phyloP scores from a whole-genome alignment of 2,113 vertebrate genomes.

The Melanerpes formicivorus region DNA sequence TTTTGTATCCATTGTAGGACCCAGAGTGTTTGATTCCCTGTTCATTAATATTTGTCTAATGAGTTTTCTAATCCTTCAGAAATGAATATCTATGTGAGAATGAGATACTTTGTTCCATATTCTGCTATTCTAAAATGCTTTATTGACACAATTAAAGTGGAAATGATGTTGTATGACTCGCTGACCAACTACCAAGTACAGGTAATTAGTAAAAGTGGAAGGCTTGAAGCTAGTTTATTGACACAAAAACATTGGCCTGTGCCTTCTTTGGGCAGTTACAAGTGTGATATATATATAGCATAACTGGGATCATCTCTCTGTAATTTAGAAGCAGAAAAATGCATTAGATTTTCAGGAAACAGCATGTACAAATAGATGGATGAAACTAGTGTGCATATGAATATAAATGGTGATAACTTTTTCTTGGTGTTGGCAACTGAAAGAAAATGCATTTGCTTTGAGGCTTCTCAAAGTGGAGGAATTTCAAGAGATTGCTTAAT shows the following conservation, averaged over 20 bases:
- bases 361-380: background rate
- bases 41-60: background rate
- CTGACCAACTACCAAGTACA: background rate
- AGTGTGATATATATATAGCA: background rate
- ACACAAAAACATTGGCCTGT: background rate
- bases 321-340: background rate
- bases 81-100: background rate
- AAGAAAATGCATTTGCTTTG: background rate
- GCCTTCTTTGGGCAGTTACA: background rate
- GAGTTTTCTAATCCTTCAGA: background rate
- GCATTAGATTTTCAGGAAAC: background rate
- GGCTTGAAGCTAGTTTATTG: background rate
- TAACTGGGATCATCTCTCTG: background rate
- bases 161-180: background rate
- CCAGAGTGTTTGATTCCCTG: background rate
- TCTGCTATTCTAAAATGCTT: background rate
- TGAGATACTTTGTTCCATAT: background rate
- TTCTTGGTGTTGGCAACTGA: background rate
- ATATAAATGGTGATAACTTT: background rate
- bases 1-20: background rate
- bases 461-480: background rate
- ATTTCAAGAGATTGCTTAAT: conserved; percentile 25
- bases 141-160: background rate
- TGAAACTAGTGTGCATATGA: background rate
- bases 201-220: background rate